Evolutionary conservation across 2,888 invertebrate genomes (phyloP), one percentile per base, ranked within the genome.

Genomic region (Clistopyga incitator): DNA sequence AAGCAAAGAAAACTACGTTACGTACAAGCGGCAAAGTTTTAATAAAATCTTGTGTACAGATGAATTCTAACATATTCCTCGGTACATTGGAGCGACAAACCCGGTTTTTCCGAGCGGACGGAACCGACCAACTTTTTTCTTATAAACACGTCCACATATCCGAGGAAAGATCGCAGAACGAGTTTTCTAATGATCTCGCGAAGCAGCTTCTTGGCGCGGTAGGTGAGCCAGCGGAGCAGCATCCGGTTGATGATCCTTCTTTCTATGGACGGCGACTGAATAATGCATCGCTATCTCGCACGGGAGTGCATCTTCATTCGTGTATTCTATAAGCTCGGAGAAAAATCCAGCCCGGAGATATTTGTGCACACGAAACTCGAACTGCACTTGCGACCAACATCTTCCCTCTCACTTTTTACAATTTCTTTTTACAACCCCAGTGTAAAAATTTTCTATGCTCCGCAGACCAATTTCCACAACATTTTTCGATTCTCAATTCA

Each of bases 101-200:
- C 81, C 59, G 50, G 78, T 84, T 81, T 81, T 79, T 82, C 50
- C 23, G 61, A 64, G 56, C 81, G 50, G 50, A 81, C 74, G 50
- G 38, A 81, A 81, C 56, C 70, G 70, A 50, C 68, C 23, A 74
- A 72, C 72, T 68, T 81, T 84, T 84, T 50, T 70, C 77, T 29
- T 59, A n/a, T 20, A 71, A 52, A 54, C 45, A 61, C 64, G 50
- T 50, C n/a, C n/a, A 47, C 59, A 29, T n/a, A 29, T 18, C 25
- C 20, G 56, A 59, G 59, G 38, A 75, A 74, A 84, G 61, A 83
- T 80, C 68, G 78, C 56, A 23, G 74, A 78, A 81, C 84, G 81
- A 84, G 84, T 84, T 84, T 84, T 81, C 84, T 84, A 84, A 84
- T 84, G 84, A 84, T 81, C 70, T 56, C 79, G 45, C 38, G 59